Percentiles rank a stretch among this genome's conserved stretches.
Evolutionary conservation across 2,888 invertebrate genomes (phyloP).

Genomic region (Xiphydria camelus): DNA sequence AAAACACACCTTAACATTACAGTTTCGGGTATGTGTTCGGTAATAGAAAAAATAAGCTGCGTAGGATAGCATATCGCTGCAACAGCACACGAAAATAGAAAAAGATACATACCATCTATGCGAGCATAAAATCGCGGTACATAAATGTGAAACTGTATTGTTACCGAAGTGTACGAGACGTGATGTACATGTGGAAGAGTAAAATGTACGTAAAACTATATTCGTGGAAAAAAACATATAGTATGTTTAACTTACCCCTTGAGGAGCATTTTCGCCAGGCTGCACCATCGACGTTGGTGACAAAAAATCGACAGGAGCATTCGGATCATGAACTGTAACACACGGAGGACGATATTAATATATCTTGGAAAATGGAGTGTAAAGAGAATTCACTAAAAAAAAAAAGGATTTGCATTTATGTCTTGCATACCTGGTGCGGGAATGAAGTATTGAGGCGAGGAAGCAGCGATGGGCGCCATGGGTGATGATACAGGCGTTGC

Average conservation of each 20-base stretch:
- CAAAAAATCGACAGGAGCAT: slow-evolving; percentile 63
- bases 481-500: slow-evolving; percentile 57
- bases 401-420: too few relatives aligned
- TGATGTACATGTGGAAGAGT: not conserved
- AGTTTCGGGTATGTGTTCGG: slow-evolving; percentile 28
- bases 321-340: slow-evolving; percentile 58
- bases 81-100: too few relatives aligned
- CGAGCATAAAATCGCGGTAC: too few relatives aligned
- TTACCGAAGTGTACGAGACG: slow-evolving; percentile 28
- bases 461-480: slow-evolving; percentile 55
- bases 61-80: slow-evolving; percentile 40
- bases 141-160: slow-evolving; percentile 33
- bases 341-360: slow-evolving; percentile 15
- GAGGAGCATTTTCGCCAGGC: slow-evolving; percentile 39
- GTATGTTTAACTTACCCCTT: slow-evolving; percentile 45
- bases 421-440: slow-evolving; percentile 59
- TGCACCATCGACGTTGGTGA: slow-evolving; percentile 51
- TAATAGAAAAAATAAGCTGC: slow-evolving; percentile 27
- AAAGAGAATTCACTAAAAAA: not conserved
- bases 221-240: slow-evolving; percentile 2
- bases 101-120: too few relatives aligned
- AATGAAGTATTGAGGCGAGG: slow-evolving; percentile 61
- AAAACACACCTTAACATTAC: slow-evolving; percentile 27
- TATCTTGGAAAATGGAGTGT: too few relatives aligned
- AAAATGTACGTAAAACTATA: not conserved